Percentiles rank a stretch among this genome's conserved stretches.
Conservation (phyloP, 2,888 invertebrate genomes). For the Tetrapedia diversipes region DNA sequence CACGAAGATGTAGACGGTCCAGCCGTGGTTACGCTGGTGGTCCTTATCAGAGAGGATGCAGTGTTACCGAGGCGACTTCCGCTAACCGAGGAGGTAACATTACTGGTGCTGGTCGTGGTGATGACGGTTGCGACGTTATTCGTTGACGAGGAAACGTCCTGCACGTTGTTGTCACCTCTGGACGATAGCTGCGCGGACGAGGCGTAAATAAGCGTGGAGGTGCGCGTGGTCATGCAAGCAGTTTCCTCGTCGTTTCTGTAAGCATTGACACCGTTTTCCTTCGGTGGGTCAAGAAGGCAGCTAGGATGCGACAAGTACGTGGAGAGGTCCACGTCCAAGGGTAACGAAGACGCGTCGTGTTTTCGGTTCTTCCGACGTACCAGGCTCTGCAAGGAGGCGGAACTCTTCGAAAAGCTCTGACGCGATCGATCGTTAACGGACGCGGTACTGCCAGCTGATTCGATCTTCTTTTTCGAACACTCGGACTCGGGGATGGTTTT, state of each 20-base stretch:
- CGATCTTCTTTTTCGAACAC: conserved; percentile 46
- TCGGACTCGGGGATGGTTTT: conserved; percentile 50
- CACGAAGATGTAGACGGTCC: conserved; percentile 72
- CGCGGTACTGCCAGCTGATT: conserved; percentile 46
- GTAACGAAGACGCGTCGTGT: conserved; percentile 57
- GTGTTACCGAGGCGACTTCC: conserved; percentile 60
- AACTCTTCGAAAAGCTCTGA: conserved; percentile 58
- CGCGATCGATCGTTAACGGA: conserved; percentile 43
- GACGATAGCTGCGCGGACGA: conserved; percentile 51
- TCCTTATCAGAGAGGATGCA: conserved; percentile 51
- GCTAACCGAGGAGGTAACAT: conserved; percentile 52
- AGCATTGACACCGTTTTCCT: conserved; percentile 29
- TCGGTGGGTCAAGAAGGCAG: conserved; percentile 25
- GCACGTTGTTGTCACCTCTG: conserved; percentile 48
- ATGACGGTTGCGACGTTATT: conserved; percentile 34
- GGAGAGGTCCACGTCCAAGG: conserved; percentile 56
- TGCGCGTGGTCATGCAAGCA: conserved; percentile 57
- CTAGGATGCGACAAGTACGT: conserved; percentile 49
- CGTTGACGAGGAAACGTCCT: conserved; percentile 53
- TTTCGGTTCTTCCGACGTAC: conserved; percentile 55
- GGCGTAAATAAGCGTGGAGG: conserved; percentile 62
- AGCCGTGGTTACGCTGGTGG: conserved; percentile 55
- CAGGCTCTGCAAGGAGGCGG: conserved; percentile 62
- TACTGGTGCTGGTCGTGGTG: conserved; percentile 38
- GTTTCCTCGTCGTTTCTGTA: conserved; percentile 60